A percentile compares a stretch with the other conserved stretches of the same genome.
phyloP scores from a whole-genome alignment of 2,797 vertebrate species.

The Muraenolepis orangiensis region DNA sequence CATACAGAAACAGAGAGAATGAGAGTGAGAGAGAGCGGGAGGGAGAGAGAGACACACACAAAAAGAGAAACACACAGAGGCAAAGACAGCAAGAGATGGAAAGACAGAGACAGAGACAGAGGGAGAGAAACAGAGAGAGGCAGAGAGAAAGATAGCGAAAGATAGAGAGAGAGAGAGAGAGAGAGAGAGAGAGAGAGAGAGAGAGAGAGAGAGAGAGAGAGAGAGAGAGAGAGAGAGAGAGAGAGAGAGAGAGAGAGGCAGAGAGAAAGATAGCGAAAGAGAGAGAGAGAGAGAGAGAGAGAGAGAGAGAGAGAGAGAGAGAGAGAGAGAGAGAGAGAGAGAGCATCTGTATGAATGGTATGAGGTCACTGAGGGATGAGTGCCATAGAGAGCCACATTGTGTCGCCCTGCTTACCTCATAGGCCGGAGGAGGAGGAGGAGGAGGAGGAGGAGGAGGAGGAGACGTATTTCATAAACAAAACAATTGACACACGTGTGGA shows the following conservation, averaged over 20 bases:
- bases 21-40: not conserved
- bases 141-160: conserved; percentile 1
- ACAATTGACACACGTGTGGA: not conserved
- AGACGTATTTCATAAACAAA: not conserved
- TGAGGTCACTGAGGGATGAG: conserved; percentile 42
- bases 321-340: conserved; percentile 4
- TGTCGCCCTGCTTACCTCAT: not conserved
- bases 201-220: not conserved
- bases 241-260: conserved; percentile 9
- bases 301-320: conserved; percentile 23
- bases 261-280: not conserved
- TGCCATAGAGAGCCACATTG: conserved; percentile 4
- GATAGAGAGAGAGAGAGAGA: not conserved
- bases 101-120: conserved; percentile 10
- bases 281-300: conserved; percentile 25
- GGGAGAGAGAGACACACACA: conserved; percentile 7
- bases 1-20: conserved; percentile 51
- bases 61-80: conserved; percentile 2
- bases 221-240: conserved; percentile 10
- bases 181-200: conserved; percentile 19
- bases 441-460: not conserved
- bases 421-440: not conserved
- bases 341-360: conserved; percentile 34
- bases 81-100: too few relatives aligned
- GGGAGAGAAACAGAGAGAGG: not conserved